phyloP scores from a whole-genome alignment of 2,113 vertebrate species.

The Synodontis membranacea region DNA sequence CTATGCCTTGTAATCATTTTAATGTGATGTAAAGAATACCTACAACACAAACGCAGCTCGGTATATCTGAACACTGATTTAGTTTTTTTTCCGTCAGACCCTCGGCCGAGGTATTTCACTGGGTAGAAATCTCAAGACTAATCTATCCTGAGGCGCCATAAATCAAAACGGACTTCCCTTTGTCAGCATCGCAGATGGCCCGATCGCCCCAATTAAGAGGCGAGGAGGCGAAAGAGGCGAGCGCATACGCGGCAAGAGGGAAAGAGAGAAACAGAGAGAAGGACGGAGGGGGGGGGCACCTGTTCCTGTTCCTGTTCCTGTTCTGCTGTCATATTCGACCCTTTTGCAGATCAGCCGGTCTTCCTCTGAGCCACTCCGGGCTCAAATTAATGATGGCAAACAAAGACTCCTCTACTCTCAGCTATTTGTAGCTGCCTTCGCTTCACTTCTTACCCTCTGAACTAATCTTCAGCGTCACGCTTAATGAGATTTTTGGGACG shows the following conservation, averaged over 20 bases:
- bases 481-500: constrained; percentile 58
- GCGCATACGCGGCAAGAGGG: constrained; percentile 44
- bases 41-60: not conserved
- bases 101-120: constrained; percentile 47
- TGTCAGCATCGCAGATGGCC: constrained; percentile 74
- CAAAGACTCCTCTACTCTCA: constrained; percentile 46
- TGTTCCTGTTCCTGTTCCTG: constrained; percentile 48
- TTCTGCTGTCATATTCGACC: constrained; percentile 48
- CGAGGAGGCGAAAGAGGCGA: constrained; percentile 45
- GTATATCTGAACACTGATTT: constrained; percentile 34
- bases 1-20: not conserved
- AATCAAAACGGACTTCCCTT: constrained; percentile 73
- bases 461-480: constrained; percentile 60
- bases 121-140: constrained; percentile 61
- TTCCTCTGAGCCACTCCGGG: constrained; percentile 50
- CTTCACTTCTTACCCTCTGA: constrained; percentile 48
- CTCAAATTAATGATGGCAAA: constrained; percentile 58
- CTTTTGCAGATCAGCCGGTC: constrained; percentile 47
- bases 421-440: constrained; percentile 50
- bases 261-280: constrained; percentile 7
- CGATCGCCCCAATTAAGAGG: constrained; percentile 58
- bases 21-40: not conserved
- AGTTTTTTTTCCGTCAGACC: constrained; percentile 3
- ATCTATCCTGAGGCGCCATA: constrained; percentile 70
- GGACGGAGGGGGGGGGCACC: constrained; percentile 43